phyloP scores from a whole-genome alignment of 2,113 vertebrate species.

The Antennarius striatus region DNA sequence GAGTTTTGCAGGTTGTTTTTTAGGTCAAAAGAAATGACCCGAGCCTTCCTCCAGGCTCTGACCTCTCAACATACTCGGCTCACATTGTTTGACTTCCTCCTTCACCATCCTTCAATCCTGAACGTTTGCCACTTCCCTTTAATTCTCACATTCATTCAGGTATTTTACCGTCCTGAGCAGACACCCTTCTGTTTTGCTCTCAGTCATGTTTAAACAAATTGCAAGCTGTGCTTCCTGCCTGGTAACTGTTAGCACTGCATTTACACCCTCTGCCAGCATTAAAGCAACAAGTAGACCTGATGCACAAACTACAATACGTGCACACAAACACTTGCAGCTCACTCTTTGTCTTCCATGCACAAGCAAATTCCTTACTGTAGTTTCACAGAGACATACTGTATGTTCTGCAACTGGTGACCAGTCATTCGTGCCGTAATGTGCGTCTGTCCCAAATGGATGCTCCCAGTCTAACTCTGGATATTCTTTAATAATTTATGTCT shows the following conservation, averaged over 20 bases:
- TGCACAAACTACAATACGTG: slow-evolving; percentile 8
- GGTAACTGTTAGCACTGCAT: slow-evolving; percentile 23
- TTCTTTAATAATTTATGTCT: slow-evolving; percentile 15
- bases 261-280: slow-evolving; percentile 40
- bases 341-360: background rate
- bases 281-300: slow-evolving; percentile 37
- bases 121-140: background rate
- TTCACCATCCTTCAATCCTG: background rate
- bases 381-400: slow-evolving; percentile 9
- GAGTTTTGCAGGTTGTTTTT: background rate
- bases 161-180: background rate
- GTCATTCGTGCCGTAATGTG: slow-evolving; percentile 44
- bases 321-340: slow-evolving; percentile 2
- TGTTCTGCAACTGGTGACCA: slow-evolving; percentile 1
- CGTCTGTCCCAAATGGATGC: background rate
- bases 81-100: slow-evolving; percentile 10
- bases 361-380: background rate
- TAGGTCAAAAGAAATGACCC: slow-evolving; percentile 41
- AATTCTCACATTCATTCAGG: background rate
- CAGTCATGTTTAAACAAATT: slow-evolving; percentile 45
- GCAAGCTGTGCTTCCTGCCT: slow-evolving; percentile 19
- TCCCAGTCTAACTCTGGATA: slow-evolving; percentile 25
- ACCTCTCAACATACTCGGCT: slow-evolving; percentile 15
- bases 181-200: slow-evolving; percentile 13
- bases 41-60: slow-evolving; percentile 31